Percentiles rank a stretch among this genome's conserved stretches.
Conservation (phyloP, 2,888 invertebrate genomes). For the Scaptomyza flava region DNA sequence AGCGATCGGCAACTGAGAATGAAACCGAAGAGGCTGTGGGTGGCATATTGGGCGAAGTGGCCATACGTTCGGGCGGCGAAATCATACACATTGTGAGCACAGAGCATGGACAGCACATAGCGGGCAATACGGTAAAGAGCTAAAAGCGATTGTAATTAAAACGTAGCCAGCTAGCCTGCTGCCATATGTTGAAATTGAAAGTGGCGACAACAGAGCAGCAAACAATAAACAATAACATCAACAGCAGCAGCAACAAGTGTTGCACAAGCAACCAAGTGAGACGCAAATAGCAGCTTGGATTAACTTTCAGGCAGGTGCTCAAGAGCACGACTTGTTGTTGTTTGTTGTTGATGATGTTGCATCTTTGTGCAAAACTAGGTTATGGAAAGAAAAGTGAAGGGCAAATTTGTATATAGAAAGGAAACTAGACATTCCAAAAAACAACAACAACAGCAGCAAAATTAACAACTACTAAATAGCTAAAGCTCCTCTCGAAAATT, state of each 20-base stretch:
- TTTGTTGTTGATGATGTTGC: conserved; percentile 69
- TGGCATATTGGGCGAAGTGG: conserved; percentile 84
- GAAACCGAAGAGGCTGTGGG: conserved; percentile 84
- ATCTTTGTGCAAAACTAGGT: conserved; percentile 79
- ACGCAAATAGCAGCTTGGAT: conserved; percentile 73
- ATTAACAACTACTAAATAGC: conserved; percentile 10
- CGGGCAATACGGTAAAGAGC: conserved; percentile 82
- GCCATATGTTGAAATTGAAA: conserved; percentile 71
- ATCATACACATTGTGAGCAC: conserved; percentile 84
- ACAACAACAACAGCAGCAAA: conserved; percentile 2
- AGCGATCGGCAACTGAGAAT: conserved; percentile 82
- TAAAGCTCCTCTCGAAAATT: conserved; percentile 14
- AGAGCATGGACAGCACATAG: conserved; percentile 81
- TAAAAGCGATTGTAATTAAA: conserved; percentile 64
- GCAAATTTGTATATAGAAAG: conserved; percentile 76
- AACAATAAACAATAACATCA: conserved; percentile 10
- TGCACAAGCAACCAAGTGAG: conserved; percentile 77
- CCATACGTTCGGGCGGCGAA: conserved; percentile 84
- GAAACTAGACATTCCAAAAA: conserved; percentile 60
- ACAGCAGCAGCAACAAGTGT: conserved; percentile 48
- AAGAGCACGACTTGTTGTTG: conserved; percentile 60
- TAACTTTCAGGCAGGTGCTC: conserved; percentile 73
- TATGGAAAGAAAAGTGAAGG: conserved; percentile 79
- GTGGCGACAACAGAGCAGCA: conserved; percentile 50
- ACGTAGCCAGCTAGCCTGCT: conserved; percentile 33